A percentile compares a stretch with the other conserved stretches of the same genome.
phyloP scores from a whole-genome alignment of 64 coral and sea anemone genomes.

The Stylophora pistillata region DNA sequence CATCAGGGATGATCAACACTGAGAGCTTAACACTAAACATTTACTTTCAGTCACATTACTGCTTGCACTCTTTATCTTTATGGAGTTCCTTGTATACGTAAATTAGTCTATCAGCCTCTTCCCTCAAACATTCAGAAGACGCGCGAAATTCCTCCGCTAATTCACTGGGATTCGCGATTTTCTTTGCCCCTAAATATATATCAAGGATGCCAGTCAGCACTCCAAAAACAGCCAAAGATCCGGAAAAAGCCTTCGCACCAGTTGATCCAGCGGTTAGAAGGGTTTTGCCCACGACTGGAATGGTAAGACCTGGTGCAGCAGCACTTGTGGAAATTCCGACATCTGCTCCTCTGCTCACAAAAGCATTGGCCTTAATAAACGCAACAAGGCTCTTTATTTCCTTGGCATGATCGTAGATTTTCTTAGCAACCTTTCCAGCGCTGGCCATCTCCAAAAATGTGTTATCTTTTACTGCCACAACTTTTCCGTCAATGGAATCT shows the following conservation, averaged over 20 bases:
- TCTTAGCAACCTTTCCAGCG: background rate
- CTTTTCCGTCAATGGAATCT: background rate
- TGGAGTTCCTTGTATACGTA: slow-evolving; percentile 6
- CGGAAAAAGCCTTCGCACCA: slow-evolving; percentile 1
- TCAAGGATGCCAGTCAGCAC: background rate
- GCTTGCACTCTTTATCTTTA: background rate
- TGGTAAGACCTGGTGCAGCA: background rate
- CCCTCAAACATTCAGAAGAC: background rate
- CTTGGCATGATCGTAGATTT: background rate
- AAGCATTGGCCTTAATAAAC: background rate
- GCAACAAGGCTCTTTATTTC: background rate
- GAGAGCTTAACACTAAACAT: no score
- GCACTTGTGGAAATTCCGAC: no score
- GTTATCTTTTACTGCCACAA: background rate
- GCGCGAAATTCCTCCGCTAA: slow-evolving; percentile 3
- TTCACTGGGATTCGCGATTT: background rate
- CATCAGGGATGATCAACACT: slow-evolving; percentile 47
- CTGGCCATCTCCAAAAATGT: background rate
- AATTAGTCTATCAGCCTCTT: background rate
- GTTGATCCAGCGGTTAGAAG: slow-evolving; percentile 18
- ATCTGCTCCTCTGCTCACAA: no score
- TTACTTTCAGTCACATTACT: no score
- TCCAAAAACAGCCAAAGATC: background rate
- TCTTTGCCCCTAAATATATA: background rate
- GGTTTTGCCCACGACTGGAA: slow-evolving; percentile 3